phyloP scores from a whole-genome alignment of 2,888 invertebrate genomes.

The Cryptosula pallasiana region DNA sequence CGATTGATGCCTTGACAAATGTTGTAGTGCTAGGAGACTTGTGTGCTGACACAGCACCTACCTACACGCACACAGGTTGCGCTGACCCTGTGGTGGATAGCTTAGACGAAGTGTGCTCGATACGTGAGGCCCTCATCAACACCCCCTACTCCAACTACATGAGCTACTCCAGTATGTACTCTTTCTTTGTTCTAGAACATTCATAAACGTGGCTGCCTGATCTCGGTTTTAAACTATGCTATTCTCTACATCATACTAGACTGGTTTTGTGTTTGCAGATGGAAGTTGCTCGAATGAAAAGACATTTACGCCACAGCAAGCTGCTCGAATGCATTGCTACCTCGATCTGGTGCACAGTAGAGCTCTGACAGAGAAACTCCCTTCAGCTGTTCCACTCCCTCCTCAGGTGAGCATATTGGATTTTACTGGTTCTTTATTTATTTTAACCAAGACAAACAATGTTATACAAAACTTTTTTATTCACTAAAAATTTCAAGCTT shows the following conservation, averaged over 20 bases:
- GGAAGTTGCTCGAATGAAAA: conserved; percentile 39
- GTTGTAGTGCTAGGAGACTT: conserved; percentile 41
- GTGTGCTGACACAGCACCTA: conserved; percentile 47
- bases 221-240: no score
- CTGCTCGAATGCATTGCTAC: conserved; percentile 52
- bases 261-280: no score
- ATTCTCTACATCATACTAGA: no score
- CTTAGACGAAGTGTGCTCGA: conserved; percentile 32
- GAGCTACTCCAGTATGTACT: conserved; percentile 42
- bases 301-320: conserved; percentile 45
- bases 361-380: conserved; percentile 32
- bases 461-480: no score
- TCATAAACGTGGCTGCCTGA: no score
- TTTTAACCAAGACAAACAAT: no score
- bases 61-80: conserved; percentile 39
- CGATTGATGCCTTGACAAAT: no score
- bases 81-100: conserved; percentile 33
- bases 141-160: conserved; percentile 47
- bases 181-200: no score
- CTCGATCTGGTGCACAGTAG: conserved; percentile 44
- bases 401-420: conserved; percentile 41
- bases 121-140: conserved; percentile 32
- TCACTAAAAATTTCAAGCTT: no score
- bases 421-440: no score
- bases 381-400: conserved; percentile 38